Evolutionary conservation across 2,888 invertebrate species (phyloP).

Genomic region (Trachelus tabidus): DNA sequence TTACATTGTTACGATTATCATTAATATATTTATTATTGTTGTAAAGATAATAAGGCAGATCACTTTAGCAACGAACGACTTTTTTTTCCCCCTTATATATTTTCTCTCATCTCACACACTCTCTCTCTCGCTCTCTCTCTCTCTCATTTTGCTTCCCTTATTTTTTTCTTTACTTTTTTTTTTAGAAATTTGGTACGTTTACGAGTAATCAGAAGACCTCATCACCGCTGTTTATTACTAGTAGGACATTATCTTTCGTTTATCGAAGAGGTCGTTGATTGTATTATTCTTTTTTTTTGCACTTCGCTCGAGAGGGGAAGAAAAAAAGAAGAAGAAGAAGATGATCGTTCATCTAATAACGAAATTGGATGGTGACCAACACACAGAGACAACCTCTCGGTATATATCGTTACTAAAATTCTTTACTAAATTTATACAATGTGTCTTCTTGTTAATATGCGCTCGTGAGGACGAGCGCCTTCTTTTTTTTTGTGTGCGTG

Average conservation of each 20-base stretch:
- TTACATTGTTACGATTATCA: not conserved
- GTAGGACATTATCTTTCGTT: not conserved
- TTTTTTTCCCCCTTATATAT: not conserved
- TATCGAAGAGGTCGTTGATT: not conserved
- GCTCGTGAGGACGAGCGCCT: not conserved
- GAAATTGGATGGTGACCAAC: constrained; percentile 3
- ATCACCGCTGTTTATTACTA: not conserved
- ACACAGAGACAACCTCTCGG: not conserved
- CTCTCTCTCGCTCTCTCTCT: too few species aligned
- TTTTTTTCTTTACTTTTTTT: not conserved
- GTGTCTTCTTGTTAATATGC: constrained; percentile 15
- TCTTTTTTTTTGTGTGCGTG: not conserved
- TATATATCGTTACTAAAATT: constrained; percentile 11
- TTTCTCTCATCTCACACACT: not conserved
- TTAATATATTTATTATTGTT: not conserved
- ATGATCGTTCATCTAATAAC: not conserved
- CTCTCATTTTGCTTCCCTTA: not conserved
- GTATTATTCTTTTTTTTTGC: not conserved
- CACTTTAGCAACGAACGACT: not conserved
- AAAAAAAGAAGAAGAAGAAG: not conserved
- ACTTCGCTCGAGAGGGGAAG: not conserved
- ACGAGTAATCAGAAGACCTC: not conserved
- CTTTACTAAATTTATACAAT: constrained; percentile 41
- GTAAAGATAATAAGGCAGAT: not conserved
- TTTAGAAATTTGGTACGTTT: not conserved